Evolutionary conservation across 30 jellyfish, hydroid and myxozoan species (phyloP).

Genomic region (Turritopsis dohrnii): DNA sequence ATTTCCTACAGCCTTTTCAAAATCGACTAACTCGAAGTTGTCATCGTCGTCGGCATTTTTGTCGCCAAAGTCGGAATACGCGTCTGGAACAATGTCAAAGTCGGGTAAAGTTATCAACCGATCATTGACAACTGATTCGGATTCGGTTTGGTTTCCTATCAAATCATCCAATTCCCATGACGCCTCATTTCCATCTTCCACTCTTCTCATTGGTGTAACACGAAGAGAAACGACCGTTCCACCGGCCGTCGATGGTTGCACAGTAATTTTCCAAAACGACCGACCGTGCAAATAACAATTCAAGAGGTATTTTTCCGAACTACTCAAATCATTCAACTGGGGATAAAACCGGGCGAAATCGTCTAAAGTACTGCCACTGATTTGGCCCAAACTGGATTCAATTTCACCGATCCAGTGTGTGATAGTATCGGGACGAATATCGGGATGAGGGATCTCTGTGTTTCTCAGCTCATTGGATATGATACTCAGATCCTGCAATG

Average conservation of each 20-base stretch:
- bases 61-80: constrained; percentile 6
- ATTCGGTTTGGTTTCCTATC: not conserved
- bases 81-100: not conserved
- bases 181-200: not conserved
- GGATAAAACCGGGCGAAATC: constrained; percentile 15
- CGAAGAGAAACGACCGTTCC: constrained; percentile 15
- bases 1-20: not conserved
- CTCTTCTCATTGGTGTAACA: constrained; percentile 9
- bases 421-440: constrained; percentile 2
- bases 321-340: not conserved
- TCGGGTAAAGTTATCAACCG: constrained; percentile 11
- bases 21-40: constrained; percentile 6
- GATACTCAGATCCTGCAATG: constrained; percentile 2
- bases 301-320: constrained; percentile 12
- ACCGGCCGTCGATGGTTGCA: constrained; percentile 21
- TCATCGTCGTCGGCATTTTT: not conserved
- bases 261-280: constrained; percentile 19
- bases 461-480: not conserved
- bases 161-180: not conserved
- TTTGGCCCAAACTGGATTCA: constrained; percentile 14
- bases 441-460: constrained; percentile 14
- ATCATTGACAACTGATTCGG: not conserved
- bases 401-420: constrained; percentile 19
- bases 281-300: constrained; percentile 24
- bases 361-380: not conserved